phyloP scores from a whole-genome alignment of 2,113 vertebrate species.

The Protobothrops mucrosquamatus region DNA sequence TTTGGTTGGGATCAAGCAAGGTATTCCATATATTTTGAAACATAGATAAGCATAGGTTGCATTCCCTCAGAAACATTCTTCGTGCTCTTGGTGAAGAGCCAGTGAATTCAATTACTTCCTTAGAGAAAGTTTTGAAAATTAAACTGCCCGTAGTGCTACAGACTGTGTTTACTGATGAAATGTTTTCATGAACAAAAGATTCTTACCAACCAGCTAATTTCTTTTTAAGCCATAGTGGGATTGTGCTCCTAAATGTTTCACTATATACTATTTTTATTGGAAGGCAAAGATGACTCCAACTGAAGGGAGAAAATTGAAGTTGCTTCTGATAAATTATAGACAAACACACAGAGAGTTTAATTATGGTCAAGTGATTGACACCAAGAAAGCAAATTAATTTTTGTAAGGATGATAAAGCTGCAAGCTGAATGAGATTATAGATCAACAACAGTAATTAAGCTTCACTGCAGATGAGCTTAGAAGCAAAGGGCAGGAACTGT shows the following conservation, averaged over 20 bases:
- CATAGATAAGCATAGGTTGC: neutral
- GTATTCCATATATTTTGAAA: neutral
- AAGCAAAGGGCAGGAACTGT: neutral
- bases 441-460: neutral
- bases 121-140: neutral
- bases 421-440: neutral
- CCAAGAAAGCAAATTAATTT: neutral
- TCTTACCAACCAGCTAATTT: neutral
- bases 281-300: neutral
- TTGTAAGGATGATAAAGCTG: neutral
- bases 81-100: neutral
- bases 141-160: neutral
- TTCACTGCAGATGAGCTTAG: neutral
- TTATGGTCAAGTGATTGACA: neutral
- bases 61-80: neutral
- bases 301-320: neutral
- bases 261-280: neutral
- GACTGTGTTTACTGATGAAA: neutral
- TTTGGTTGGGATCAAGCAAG: neutral
- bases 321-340: neutral
- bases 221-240: neutral
- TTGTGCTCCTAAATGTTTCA: too few species aligned
- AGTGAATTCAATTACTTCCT: neutral
- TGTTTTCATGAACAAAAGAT: neutral
- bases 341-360: neutral